Percentiles rank a stretch among this genome's conserved stretches.
These are phyloP conservation scores for Bombus turneri DNA, from an alignment of 1,140 invertebrate species.

Conservation along the genomic window DNA sequence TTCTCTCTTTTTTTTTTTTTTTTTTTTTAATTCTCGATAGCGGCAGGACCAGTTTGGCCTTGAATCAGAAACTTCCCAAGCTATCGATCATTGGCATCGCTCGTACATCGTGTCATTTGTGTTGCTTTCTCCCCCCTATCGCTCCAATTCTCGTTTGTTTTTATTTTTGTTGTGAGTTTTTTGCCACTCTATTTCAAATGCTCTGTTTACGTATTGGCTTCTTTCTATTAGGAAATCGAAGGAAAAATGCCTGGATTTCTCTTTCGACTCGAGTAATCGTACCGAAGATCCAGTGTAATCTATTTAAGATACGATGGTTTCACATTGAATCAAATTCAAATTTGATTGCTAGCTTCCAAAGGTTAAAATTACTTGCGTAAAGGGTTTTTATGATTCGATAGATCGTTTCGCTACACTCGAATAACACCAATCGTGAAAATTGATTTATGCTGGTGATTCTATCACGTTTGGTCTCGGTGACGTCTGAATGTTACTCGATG, in stretches of 20 bases:
- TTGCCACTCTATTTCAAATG: not conserved
- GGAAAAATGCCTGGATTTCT: not conserved
- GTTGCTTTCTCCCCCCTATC: not conserved
- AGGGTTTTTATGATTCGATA: too few relatives aligned
- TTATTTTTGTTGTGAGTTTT: not conserved
- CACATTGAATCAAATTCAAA: too few relatives aligned
- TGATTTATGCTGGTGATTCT: not conserved
- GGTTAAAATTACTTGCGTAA: too few relatives aligned
- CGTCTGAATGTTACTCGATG: constrained; percentile 10
- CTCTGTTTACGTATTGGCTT: not conserved
- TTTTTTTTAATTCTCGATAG: constrained; percentile 25
- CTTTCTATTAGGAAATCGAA: not conserved
- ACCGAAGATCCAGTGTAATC: too few relatives aligned
- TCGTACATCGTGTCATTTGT: not conserved
- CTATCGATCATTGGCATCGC: constrained; percentile 42
- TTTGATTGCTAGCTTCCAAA: too few relatives aligned
- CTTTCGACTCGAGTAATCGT: not conserved
- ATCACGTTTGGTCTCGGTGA: not conserved
- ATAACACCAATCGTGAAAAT: not conserved
- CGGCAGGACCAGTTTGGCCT: constrained; percentile 22
- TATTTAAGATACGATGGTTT: too few relatives aligned
- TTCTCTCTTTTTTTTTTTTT: constrained; percentile 20
- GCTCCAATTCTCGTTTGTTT: not conserved
- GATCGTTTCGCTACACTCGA: not conserved
- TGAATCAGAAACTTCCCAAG: constrained; percentile 48